Evolutionary conservation across 53 echinoderm and acorn worm species (phyloP), one percentile per base, ranked within the genome.

Genomic region (Apostichopus leukothele): DNA sequence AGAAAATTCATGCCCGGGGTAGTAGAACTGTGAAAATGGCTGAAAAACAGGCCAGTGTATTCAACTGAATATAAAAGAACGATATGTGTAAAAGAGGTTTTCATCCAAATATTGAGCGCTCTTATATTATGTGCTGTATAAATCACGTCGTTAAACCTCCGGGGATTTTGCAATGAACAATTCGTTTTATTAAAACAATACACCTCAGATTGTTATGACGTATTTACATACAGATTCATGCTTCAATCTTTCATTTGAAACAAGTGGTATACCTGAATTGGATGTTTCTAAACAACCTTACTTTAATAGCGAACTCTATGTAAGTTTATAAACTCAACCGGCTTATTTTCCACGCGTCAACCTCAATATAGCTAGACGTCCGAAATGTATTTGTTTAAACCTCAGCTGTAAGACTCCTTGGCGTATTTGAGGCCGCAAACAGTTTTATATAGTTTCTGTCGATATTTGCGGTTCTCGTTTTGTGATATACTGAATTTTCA

Each of bases 1-100:
- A 16, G 79, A 79, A 53, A 79, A 79, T 81, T 81, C 81, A 81
- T 81, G 81, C 81, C 81, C 23, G 54, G 81, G 81, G 81, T 81
- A n/a, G 8, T 22, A 55, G 54, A 54, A 57, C 55, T 81, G 81
- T 57, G 71, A 71, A 71, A 71, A 71, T 71, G 71, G 18, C 71
- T 19, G 14, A 71, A n/a, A 71, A 71, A 71, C 71, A 71, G 71
- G 71, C 16, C 71, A 71, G 71, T 19, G 71, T 16, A 18, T 71
- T 21, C 9, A 9, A 71, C 71, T 16, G 71, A 6, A 18, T 19
- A 71, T 19, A 71, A 71, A n/a, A n/a, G 71, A n/a, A 5, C 71
- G 71, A 71, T 21, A 71, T 71, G 16, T 71, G n/a, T 18, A n/a
- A 6, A n/a, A 71, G 18, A 71, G 18, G 71, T 16, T 16, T 71